phyloP scores from a whole-genome alignment of 2,888 invertebrate genomes.

The Philhelius pedissequus region DNA sequence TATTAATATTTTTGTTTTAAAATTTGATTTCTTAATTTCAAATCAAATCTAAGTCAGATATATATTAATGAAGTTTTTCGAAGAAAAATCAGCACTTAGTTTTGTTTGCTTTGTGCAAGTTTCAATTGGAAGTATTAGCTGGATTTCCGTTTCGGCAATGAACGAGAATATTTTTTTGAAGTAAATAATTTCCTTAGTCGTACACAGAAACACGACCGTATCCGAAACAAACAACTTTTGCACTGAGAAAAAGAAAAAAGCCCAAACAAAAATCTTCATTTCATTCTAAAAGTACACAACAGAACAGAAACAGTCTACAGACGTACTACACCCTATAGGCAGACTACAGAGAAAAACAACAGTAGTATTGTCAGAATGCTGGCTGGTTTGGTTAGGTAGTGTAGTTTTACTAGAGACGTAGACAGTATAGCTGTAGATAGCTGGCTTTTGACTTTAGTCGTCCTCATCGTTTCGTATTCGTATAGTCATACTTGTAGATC shows the following conservation, averaged over 20 bases:
- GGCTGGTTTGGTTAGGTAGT: neutral
- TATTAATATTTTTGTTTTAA: neutral
- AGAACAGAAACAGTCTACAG: too few species aligned
- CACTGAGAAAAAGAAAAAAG: conserved; percentile 61
- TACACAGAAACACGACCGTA: conserved; percentile 7
- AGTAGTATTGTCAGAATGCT: neutral
- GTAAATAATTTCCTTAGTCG: neutral
- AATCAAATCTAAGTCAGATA: neutral
- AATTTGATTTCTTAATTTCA: neutral
- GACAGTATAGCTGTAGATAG: neutral
- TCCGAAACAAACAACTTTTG: conserved; percentile 25
- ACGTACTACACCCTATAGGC: neutral
- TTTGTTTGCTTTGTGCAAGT: neutral
- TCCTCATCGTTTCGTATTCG: neutral
- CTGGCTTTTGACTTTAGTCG: neutral
- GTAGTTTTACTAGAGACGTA: neutral
- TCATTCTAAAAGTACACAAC: conserved; percentile 29
- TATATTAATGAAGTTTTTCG: neutral
- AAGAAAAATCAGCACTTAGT: neutral
- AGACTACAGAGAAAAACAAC: neutral
- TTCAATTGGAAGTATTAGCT: neutral
- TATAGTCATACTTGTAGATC: neutral
- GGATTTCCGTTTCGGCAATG: neutral
- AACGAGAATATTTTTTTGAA: neutral
- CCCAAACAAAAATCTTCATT: conserved; percentile 42